These are phyloP conservation scores for Hyaena hyaena DNA, from an alignment of 2,113 vertebrate species.

Conservation along the genomic window DNA sequence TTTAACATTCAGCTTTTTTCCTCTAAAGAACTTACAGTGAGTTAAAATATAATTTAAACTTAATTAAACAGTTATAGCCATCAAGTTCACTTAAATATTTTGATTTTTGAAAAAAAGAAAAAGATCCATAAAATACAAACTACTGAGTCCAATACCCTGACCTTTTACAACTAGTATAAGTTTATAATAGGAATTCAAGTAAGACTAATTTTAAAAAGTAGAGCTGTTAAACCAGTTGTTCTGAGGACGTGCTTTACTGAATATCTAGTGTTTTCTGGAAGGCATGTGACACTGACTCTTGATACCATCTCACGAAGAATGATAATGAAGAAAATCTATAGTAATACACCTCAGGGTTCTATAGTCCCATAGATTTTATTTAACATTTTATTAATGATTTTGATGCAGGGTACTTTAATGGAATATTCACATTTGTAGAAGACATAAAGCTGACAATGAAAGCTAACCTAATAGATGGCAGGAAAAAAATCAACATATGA, in stretches of 20 bases:
- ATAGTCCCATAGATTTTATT: not conserved
- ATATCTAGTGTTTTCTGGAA: not conserved
- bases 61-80: not conserved
- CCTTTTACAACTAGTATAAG: not conserved
- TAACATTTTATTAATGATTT: not conserved
- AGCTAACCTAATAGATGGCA: not conserved
- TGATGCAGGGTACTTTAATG: not conserved
- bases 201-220: conserved; percentile 11
- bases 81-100: not conserved
- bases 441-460: not conserved
- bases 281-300: not conserved
- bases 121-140: not conserved
- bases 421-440: not conserved
- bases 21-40: conserved; percentile 24
- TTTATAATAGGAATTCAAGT: conserved; percentile 12
- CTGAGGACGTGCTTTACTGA: not conserved
- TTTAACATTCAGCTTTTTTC: conserved; percentile 36
- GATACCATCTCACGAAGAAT: not conserved
- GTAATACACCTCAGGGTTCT: not conserved
- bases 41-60: conserved; percentile 35
- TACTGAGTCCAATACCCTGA: not conserved
- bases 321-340: not conserved
- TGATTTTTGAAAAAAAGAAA: not conserved
- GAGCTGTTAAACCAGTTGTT: not conserved
- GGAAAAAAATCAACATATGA: not conserved